Evolutionary conservation across 2,113 vertebrate species (phyloP).

Genomic region (Oreochromis tanganicae): DNA sequence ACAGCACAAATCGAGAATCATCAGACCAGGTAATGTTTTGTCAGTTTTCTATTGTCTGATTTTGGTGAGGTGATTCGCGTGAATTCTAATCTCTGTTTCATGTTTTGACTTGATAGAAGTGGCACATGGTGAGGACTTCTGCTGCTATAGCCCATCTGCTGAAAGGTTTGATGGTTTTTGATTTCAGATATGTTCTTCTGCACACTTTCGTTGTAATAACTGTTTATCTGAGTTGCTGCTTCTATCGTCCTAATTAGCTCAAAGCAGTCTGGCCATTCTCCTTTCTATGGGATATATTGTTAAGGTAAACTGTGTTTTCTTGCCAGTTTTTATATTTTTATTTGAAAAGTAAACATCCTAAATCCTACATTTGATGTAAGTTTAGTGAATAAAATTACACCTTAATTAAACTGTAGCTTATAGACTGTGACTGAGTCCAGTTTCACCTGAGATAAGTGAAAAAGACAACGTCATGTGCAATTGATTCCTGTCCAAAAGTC

Average conservation of each 20-base stretch:
- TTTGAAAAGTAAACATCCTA: neutral
- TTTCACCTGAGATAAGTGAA: neutral
- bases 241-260: neutral
- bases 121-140: neutral
- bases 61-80: neutral
- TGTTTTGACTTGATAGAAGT: neutral
- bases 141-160: neutral
- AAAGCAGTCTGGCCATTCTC: neutral
- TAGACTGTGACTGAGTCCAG: neutral
- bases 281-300: neutral
- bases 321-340: neutral
- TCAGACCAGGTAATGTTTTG: neutral
- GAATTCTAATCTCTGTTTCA: neutral
- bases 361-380: neutral
- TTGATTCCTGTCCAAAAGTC: neutral
- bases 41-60: neutral
- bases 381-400: neutral
- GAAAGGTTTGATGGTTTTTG: neutral
- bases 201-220: neutral
- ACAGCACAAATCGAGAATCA: neutral
- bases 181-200: neutral
- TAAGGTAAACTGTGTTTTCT: neutral
- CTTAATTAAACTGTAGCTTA: neutral
- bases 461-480: neutral
- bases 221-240: neutral